Evolutionary conservation across 2,888 invertebrate species (phyloP).

Genomic region (Bellardia bayeri): DNA sequence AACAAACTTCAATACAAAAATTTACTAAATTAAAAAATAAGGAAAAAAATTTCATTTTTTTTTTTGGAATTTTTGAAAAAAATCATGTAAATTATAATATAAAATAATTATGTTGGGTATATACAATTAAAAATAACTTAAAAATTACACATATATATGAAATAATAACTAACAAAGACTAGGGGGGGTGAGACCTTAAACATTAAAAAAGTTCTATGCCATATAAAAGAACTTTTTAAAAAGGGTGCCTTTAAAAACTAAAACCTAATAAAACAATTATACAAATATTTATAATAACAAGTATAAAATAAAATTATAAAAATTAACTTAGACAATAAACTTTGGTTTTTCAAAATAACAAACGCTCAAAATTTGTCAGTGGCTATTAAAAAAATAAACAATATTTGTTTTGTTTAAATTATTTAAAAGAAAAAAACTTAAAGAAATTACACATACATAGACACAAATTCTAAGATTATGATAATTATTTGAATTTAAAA

Average conservation of each 20-base stretch:
- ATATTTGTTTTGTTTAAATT: conserved; percentile 37
- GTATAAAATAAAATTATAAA: conserved; percentile 26
- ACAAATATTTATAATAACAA: conserved; percentile 35
- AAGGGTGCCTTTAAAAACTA: conserved; percentile 61
- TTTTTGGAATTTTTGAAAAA: conserved; percentile 16
- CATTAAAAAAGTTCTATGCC: conserved; percentile 18
- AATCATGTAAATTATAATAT: conserved; percentile 64
- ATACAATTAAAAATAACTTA: conserved; percentile 71
- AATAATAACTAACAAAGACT: conserved; percentile 72
- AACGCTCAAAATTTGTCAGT: conserved; percentile 53
- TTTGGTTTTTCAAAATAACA: conserved; percentile 70
- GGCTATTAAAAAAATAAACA: neutral
- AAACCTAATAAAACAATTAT: conserved; percentile 6
- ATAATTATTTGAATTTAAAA: conserved; percentile 31
- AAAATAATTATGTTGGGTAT: conserved; percentile 69
- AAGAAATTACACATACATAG: conserved; percentile 63
- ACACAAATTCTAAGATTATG: conserved; percentile 57
- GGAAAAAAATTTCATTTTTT: conserved; percentile 53
- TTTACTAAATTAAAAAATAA: conserved; percentile 40
- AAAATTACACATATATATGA: conserved; percentile 31
- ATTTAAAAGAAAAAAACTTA: conserved; percentile 38
- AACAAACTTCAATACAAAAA: conserved; percentile 24
- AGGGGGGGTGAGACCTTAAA: conserved; percentile 70
- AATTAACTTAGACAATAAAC: conserved; percentile 61
- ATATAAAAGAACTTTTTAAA: conserved; percentile 42